Evolutionary conservation across 2,797 vertebrate species (phyloP).

Genomic region (Lophius americanus): DNA sequence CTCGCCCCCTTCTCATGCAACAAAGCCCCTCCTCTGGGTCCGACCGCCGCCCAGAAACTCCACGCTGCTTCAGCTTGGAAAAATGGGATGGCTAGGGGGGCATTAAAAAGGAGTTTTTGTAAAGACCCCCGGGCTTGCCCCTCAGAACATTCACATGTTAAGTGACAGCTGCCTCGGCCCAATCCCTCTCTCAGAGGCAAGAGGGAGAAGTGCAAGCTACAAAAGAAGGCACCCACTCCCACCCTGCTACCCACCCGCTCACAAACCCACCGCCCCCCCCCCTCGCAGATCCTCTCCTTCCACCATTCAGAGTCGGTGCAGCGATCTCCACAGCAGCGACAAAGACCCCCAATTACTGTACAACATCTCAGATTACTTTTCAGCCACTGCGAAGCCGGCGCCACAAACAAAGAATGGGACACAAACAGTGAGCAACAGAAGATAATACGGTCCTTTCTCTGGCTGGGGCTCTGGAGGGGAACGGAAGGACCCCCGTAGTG

Average conservation of each 20-base stretch:
- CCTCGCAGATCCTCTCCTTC: constrained; percentile 54
- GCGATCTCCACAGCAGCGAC: constrained; percentile 74
- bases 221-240: constrained; percentile 81
- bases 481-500: constrained; percentile 58
- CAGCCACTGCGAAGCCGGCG: constrained; percentile 50
- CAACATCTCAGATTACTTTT: constrained; percentile 84
- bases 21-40: constrained; percentile 76
- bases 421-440: constrained; percentile 33
- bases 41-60: constrained; percentile 80
- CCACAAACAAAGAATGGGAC: constrained; percentile 32
- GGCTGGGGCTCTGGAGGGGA: constrained; percentile 50
- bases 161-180: constrained; percentile 86
- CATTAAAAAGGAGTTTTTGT: constrained; percentile 73
- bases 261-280: constrained; percentile 65
- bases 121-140: constrained; percentile 78
- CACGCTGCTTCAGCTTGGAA: constrained; percentile 77
- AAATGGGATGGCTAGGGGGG: constrained; percentile 55
- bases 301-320: constrained; percentile 75
- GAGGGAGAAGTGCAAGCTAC: constrained; percentile 74
- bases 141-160: constrained; percentile 88
- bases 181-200: constrained; percentile 71
- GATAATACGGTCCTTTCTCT: constrained; percentile 54
- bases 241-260: constrained; percentile 69
- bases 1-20: constrained; percentile 60
- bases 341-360: constrained; percentile 85